Evolutionary conservation across 1,140 invertebrate species (phyloP).

Genomic region (Caerostris darwini): DNA sequence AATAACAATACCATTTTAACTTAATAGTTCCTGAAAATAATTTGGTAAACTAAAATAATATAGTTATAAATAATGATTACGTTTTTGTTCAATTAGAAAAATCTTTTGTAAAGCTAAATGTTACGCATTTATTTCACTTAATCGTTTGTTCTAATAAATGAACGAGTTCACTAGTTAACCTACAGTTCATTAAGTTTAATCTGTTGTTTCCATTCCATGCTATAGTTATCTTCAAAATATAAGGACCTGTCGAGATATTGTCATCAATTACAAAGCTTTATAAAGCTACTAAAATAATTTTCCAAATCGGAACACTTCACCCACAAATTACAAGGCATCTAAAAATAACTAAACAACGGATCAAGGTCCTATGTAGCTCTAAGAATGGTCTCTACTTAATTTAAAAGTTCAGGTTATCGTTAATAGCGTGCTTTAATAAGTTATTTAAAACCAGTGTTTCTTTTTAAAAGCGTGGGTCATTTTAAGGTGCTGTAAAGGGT

Average conservation of each 20-base stretch:
- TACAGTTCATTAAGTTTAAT: constrained; percentile 6
- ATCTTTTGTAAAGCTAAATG: background rate
- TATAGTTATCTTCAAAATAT: constrained; percentile 23
- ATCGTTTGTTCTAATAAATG: background rate
- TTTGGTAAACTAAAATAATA: no score
- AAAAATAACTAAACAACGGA: background rate
- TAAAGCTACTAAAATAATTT: constrained; percentile 18
- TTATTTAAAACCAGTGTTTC: background rate
- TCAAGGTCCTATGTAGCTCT: background rate
- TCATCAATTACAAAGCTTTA: background rate
- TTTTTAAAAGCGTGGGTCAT: constrained; percentile 10
- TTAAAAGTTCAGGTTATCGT: constrained; percentile 8
- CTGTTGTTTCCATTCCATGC: background rate
- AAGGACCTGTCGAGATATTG: background rate
- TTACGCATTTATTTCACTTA: background rate
- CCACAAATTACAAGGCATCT: background rate
- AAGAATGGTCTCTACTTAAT: background rate
- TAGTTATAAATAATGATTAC: background rate
- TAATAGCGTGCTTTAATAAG: background rate
- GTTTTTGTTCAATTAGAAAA: background rate
- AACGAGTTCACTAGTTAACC: background rate
- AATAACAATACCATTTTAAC: no score
- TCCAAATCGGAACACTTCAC: background rate
- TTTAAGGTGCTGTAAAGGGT: background rate
- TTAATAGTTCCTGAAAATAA: no score